Conservation (phyloP, 2,113 vertebrate species). For the Talpa occidentalis region DNA sequence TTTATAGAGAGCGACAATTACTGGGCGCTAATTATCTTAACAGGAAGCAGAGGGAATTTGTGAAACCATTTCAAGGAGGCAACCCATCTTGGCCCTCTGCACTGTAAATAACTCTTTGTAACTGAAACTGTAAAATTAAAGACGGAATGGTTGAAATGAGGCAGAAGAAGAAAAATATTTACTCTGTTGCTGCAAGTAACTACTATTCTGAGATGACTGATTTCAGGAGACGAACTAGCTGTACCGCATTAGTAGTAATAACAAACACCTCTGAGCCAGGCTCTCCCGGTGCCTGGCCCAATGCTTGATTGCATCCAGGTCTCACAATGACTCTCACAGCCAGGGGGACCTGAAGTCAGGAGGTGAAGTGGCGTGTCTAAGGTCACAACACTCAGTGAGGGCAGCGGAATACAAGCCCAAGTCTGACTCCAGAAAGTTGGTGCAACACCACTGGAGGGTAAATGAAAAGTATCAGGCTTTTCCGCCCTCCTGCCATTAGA, state of each 20-base stretch:
- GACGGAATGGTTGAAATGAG: not conserved
- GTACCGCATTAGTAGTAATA: not conserved
- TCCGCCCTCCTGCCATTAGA: too few species aligned
- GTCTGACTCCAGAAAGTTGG: not conserved
- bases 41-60: slow-evolving; percentile 61
- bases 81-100: slow-evolving; percentile 22
- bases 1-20: slow-evolving; percentile 74
- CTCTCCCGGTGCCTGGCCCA: not conserved
- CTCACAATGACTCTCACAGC: not conserved
- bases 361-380: not conserved
- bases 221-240: not conserved
- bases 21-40: slow-evolving; percentile 77
- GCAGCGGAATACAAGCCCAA: not conserved
- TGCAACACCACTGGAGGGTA: too few species aligned
- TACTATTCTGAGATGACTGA: slow-evolving; percentile 8
- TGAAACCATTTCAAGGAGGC: slow-evolving; percentile 61
- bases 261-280: not conserved
- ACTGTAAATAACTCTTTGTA: slow-evolving; percentile 67
- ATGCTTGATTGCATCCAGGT: too few species aligned
- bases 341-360: not conserved
- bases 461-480: too few species aligned
- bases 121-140: slow-evolving; percentile 42
- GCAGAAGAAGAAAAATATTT: slow-evolving; percentile 20
- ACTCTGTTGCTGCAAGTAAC: not conserved
- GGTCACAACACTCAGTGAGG: not conserved